Percentiles rank a stretch among this genome's conserved stretches.
phyloP scores from a whole-genome alignment of 2,888 invertebrate genomes.

The Hipparchia sbordonii region DNA sequence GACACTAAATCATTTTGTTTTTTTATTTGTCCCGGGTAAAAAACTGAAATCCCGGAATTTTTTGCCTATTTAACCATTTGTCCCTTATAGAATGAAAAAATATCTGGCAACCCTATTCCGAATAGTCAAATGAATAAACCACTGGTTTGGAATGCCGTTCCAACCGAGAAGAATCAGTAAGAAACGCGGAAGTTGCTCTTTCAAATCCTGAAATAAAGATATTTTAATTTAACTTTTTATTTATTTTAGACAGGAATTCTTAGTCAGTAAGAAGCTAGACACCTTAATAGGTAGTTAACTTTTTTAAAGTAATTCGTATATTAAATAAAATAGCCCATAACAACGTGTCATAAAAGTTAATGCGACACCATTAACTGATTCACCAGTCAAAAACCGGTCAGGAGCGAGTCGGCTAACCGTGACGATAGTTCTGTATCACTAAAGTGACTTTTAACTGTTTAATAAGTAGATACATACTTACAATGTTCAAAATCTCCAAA shows the following conservation, averaged over 20 bases:
- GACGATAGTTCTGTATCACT: neutral
- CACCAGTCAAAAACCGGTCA: slow-evolving; percentile 18
- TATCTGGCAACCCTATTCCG: no score
- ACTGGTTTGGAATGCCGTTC: no score
- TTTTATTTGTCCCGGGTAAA: no score
- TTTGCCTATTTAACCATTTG: no score
- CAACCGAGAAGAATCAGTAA: no score
- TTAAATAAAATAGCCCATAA: slow-evolving; percentile 27
- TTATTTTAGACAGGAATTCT: neutral
- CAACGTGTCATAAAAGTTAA: slow-evolving; percentile 35
- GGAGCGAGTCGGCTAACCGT: neutral
- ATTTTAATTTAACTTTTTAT: no score
- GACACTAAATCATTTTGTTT: no score
- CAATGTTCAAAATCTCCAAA: neutral
- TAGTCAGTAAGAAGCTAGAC: slow-evolving; percentile 4
- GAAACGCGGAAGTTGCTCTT: no score
- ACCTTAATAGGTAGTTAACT: slow-evolving; percentile 9
- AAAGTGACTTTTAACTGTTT: neutral
- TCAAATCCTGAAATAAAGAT: no score
- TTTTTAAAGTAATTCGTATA: slow-evolving; percentile 20
- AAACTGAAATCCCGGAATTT: no score
- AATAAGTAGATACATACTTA: neutral
- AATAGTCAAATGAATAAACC: no score
- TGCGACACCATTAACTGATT: slow-evolving; percentile 38
- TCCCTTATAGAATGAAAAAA: no score